Evolutionary conservation across 1,140 invertebrate genomes (phyloP).

Genomic region (Pogonomyrmex californicus): DNA sequence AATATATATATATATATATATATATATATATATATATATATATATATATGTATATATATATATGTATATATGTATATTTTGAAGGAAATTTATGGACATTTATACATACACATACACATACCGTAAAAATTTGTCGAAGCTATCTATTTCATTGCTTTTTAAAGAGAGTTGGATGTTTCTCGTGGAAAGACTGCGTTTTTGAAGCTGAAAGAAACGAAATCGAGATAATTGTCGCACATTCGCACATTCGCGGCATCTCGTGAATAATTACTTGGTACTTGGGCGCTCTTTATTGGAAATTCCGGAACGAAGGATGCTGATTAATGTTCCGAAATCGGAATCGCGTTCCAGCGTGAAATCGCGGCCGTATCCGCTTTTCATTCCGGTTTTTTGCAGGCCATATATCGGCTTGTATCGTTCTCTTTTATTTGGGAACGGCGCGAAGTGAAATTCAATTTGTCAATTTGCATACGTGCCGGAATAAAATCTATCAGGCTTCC

Average conservation of each 20-base stretch:
- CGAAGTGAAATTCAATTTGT: conserved; percentile 64
- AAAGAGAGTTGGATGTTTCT: neutral
- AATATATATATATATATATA: no score
- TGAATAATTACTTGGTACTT: conserved; percentile 53
- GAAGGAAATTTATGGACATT: no score
- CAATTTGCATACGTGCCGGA: conserved; percentile 62
- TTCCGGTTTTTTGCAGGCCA: conserved; percentile 46
- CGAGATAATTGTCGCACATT: conserved; percentile 32
- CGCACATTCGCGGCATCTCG: conserved; percentile 6
- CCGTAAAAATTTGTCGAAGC: conserved; percentile 1
- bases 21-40: no score
- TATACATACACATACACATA: neutral
- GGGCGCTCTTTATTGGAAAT: conserved; percentile 57
- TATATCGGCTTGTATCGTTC: conserved; percentile 44
- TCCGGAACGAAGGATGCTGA: conserved; percentile 49
- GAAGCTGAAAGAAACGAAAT: neutral
- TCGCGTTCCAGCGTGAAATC: conserved; percentile 35
- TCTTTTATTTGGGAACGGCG: conserved; percentile 54
- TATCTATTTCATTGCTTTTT: conserved; percentile 5
- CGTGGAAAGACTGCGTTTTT: neutral
- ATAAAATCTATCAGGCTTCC: conserved; percentile 63
- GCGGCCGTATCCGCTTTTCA: conserved; percentile 46
- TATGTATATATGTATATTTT: no score
- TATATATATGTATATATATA: no score
- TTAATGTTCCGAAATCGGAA: conserved; percentile 57